These are phyloP conservation scores for Phyllostomus discolor DNA, from an alignment of 2,113 vertebrate genomes.

Conservation along the genomic window DNA sequence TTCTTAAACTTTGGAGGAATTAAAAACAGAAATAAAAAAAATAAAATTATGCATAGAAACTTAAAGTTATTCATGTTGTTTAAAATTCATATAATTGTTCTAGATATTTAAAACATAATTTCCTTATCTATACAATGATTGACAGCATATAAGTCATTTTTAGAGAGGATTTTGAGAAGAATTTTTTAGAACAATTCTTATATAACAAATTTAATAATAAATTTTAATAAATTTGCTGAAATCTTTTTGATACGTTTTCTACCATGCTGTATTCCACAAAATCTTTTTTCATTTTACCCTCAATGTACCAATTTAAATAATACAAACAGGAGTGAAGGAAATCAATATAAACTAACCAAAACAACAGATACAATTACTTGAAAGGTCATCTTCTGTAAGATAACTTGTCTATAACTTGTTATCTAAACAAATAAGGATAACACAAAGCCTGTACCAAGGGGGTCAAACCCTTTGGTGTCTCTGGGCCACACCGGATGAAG, in stretches of 20 bases:
- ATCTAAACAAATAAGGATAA: background rate
- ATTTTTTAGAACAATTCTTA: constrained; percentile 27
- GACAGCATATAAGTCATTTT: background rate
- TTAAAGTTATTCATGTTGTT: background rate
- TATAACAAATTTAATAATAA: background rate
- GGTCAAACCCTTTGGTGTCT: too few species aligned
- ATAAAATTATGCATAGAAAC: background rate
- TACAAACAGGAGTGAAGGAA: background rate
- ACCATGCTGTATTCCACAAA: background rate
- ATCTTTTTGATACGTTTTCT: constrained; percentile 14
- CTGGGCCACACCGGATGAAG: too few species aligned
- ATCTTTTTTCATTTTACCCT: constrained; percentile 44
- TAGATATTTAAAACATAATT: constrained; percentile 9
- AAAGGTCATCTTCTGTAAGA: background rate
- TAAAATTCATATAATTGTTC: constrained; percentile 7
- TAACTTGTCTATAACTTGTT: constrained; percentile 27
- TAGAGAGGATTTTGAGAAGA: constrained; percentile 5
- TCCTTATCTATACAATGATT: constrained; percentile 27
- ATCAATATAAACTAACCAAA: constrained; percentile 20
- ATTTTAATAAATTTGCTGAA: constrained; percentile 19
- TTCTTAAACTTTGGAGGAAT: background rate
- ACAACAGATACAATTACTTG: background rate
- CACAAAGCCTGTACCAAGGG: background rate
- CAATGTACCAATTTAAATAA: constrained; percentile 15
- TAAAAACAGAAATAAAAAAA: constrained; percentile 39